phyloP scores from a whole-genome alignment of 2,797 vertebrate genomes.

The Podarcis lilfordi region DNA sequence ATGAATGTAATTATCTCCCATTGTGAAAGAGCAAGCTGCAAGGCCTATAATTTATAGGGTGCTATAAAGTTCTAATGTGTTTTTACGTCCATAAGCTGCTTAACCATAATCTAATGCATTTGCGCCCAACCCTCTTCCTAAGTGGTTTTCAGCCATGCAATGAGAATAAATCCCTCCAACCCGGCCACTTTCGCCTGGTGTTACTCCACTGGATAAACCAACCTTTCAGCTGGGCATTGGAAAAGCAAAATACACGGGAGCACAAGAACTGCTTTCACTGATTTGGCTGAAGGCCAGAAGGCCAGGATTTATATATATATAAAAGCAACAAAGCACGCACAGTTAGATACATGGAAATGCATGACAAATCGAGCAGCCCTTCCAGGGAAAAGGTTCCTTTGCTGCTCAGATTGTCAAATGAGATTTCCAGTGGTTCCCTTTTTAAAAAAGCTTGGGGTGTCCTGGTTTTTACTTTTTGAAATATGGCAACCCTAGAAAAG shows the following conservation, averaged over 20 bases:
- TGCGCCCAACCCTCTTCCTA: conserved; percentile 73
- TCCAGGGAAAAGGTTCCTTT: not conserved
- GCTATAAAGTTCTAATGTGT: conserved; percentile 82
- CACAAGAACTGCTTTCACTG: not conserved
- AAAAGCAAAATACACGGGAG: conserved; percentile 68
- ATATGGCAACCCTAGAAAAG: no score
- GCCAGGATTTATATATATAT: no score
- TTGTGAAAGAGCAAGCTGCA: conserved; percentile 75
- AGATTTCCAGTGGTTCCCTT: no score
- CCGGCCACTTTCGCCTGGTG: conserved; percentile 45
- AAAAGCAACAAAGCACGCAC: not conserved
- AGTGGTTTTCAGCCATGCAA: conserved; percentile 71
- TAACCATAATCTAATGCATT: conserved; percentile 81
- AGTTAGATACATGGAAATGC: not conserved
- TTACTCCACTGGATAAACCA: conserved; percentile 62
- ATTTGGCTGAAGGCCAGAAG: not conserved
- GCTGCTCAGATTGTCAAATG: no score
- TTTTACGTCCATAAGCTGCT: conserved; percentile 84
- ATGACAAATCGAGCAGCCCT: not conserved
- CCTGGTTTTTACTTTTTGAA: no score
- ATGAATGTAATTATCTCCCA: conserved; percentile 83
- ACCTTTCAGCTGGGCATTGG: conserved; percentile 57
- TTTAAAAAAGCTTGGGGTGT: no score
- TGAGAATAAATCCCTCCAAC: conserved; percentile 58
- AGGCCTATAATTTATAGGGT: conserved; percentile 81